Evolutionary conservation across 2,113 vertebrate species (phyloP).

Genomic region (Oreotrochilus melanogaster): DNA sequence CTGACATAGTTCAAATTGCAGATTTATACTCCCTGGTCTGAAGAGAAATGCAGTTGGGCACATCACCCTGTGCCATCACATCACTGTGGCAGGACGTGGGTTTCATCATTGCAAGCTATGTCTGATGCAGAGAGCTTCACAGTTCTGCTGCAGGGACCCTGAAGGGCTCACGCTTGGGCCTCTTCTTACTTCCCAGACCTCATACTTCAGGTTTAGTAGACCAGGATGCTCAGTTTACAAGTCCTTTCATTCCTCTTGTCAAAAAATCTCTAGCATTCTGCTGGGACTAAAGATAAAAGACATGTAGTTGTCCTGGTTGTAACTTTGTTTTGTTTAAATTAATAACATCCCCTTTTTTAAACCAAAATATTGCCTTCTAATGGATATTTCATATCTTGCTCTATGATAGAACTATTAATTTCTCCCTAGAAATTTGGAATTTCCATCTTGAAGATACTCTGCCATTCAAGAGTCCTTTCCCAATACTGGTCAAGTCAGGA

Average conservation of each 20-base stretch:
- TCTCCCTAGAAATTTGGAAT: neutral
- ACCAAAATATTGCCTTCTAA: neutral
- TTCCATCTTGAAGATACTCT: neutral
- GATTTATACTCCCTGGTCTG: neutral
- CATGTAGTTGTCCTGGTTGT: neutral
- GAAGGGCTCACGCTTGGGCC: neutral
- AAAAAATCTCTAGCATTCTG: neutral
- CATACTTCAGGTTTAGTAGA: neutral
- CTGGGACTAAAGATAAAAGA: neutral
- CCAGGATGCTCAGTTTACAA: neutral
- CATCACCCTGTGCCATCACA: neutral
- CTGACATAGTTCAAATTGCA: neutral
- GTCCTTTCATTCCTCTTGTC: neutral
- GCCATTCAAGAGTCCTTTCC: neutral
- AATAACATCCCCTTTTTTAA: neutral
- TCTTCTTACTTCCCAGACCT: neutral
- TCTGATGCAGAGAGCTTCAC: neutral
- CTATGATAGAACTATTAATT: neutral
- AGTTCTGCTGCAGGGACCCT: neutral
- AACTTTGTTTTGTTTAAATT: neutral
- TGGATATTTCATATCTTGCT: neutral
- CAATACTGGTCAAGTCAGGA: neutral
- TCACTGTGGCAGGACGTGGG: neutral
- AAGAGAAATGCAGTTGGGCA: neutral
- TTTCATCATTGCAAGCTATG: rapidly evolving